Conservation (phyloP, 1,140 invertebrate species). For the Philotrypesis tridentata region DNA sequence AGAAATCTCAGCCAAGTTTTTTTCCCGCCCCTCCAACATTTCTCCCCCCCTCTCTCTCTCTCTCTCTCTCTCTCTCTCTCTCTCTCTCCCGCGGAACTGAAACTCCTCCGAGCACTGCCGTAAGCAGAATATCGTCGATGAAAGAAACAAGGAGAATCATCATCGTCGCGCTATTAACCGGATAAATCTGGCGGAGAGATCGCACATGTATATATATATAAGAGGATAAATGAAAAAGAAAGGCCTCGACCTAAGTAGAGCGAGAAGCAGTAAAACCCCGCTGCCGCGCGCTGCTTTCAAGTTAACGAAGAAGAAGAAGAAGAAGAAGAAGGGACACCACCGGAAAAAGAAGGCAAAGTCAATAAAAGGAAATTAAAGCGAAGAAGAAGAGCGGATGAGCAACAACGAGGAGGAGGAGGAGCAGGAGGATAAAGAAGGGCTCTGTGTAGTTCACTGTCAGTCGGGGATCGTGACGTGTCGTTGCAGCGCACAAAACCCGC, state of each 20-base stretch:
- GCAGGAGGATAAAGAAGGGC: background rate
- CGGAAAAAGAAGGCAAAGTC: background rate
- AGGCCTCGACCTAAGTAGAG: background rate
- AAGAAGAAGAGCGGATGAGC: too few relatives aligned
- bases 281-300: background rate
- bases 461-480: background rate
- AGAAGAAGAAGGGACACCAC: background rate
- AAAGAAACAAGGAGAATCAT: slow-evolving; percentile 30
- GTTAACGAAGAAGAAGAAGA: background rate
- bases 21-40: background rate
- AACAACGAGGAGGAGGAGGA: background rate
- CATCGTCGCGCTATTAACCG: background rate
- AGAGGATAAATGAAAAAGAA: background rate
- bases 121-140: background rate
- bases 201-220: too few relatives aligned
- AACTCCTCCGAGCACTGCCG: slow-evolving; percentile 15
- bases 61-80: too few relatives aligned
- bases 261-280: background rate
- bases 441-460: background rate
- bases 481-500: slow-evolving; percentile 11
- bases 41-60: too few relatives aligned
- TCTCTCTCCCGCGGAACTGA: background rate
- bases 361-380: background rate
- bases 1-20: slow-evolving; percentile 31
- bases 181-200: background rate